These are phyloP conservation scores for Acanthurus leucopareius DNA, from an alignment of 2,797 vertebrate species.

Conservation along the genomic window DNA sequence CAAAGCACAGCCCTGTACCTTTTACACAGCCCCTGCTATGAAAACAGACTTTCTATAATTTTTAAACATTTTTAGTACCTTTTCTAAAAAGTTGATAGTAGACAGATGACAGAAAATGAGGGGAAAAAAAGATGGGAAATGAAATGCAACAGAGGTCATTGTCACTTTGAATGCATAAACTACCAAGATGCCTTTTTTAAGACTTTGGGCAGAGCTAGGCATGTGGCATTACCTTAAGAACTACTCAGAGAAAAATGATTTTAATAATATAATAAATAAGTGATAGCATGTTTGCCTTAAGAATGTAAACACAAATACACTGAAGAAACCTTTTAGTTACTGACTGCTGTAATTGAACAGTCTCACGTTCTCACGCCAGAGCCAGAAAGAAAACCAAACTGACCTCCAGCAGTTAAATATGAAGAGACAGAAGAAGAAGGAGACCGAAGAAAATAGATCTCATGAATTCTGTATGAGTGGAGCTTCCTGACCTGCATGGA, in stretches of 20 bases:
- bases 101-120: conserved; percentile 7
- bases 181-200: background rate
- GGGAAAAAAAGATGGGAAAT: background rate
- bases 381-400: conserved; percentile 18
- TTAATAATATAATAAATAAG: too few relatives aligned
- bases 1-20: too few relatives aligned
- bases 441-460: conserved; percentile 66
- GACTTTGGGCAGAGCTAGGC: background rate
- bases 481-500: conserved; percentile 56
- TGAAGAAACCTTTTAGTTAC: conserved; percentile 11
- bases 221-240: background rate
- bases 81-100: background rate
- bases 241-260: background rate
- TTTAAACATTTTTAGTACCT: background rate
- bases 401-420: conserved; percentile 15
- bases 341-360: conserved; percentile 1
- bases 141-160: background rate
- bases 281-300: background rate
- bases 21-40: background rate
- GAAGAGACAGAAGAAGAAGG: conserved; percentile 43
- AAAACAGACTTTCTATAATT: background rate
- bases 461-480: conserved; percentile 61
- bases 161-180: background rate
- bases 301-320: background rate
- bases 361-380: background rate